These are phyloP conservation scores for Oegoconia quadripuncta DNA, from an alignment of 2,888 invertebrate species.

Conservation along the genomic window DNA sequence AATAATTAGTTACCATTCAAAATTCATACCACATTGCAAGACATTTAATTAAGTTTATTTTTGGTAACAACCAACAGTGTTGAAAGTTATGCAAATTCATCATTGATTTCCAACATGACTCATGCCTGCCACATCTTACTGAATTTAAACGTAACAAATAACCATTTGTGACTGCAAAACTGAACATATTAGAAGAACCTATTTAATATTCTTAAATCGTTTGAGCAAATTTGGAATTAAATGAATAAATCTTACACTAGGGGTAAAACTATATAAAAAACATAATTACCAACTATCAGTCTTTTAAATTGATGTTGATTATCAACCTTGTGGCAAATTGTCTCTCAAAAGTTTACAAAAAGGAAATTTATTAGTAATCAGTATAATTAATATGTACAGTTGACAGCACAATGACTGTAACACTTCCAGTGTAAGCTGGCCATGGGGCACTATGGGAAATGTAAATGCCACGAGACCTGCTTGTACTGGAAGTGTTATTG, in stretches of 20 bases:
- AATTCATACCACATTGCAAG: background rate
- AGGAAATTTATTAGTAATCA: conserved; percentile 19
- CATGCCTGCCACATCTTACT: no score
- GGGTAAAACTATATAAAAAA: conserved; percentile 78
- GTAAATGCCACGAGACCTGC: no score
- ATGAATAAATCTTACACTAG: conserved; percentile 71
- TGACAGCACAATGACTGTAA: conserved; percentile 58
- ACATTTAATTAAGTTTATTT: no score
- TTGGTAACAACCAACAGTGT: no score
- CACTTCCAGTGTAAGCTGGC: no score
- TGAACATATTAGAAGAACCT: conserved; percentile 50
- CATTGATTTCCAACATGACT: no score
- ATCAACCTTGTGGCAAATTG: conserved; percentile 72
- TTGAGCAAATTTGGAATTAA: conserved; percentile 77
- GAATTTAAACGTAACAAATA: conserved; percentile 13
- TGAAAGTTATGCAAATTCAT: no score
- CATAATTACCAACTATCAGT: conserved; percentile 79
- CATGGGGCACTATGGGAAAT: no score
- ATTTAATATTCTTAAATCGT: conserved; percentile 46
- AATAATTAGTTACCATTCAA: conserved; percentile 10
- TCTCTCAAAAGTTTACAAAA: conserved; percentile 78
- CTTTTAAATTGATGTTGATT: conserved; percentile 80
- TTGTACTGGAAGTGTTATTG: no score
- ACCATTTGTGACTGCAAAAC: conserved; percentile 46
- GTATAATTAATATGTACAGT: conserved; percentile 28